Base-by-base conservation (phyloP, 2,797 vertebrate species). In the Molothrus aeneus region DNA sequence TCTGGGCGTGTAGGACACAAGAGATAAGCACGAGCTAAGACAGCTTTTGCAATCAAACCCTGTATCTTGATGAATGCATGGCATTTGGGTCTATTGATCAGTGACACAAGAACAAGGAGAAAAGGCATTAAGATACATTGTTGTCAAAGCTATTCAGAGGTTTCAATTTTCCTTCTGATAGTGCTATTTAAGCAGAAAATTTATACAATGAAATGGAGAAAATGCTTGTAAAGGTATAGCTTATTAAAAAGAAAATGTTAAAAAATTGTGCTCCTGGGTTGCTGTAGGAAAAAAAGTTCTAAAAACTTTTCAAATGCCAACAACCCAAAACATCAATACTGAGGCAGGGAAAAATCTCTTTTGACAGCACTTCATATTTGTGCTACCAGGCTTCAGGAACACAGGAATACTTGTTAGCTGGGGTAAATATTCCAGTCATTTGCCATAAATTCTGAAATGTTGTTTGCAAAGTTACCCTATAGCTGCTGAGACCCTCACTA, bases 61-160 rank as follows among this genome's bases (percentile, higher is more conserved):
- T 71, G 80, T 50, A 72, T 90, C 92, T 95, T 97, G 97, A 97
- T 97, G 96, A 97, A 98, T 98, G 94, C 83, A 24, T 98, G 98
- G 98, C 98, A 98, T 99, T 98, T 98, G 95, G 95, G 88, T 91
- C 59, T 97, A 98, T 98, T 98, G 98, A 99, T 99, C 98, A 98
- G 97, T 92, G 97, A 97, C 97, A 98, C 90, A 71, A 93, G 94
- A 97, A 96, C 96, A 96, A 96, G 96, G 86, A 92, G 96, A 97
- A 98, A 98, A 98, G 77, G 57, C 92, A 95, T 95, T 92, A 85
- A 98, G 98, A 98, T 98, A 97, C 97, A 98, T 97, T 97, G 96
- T 97, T 98, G 98, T 97, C 98, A 98, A 97, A 97, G 96, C 88
- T 90, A 51, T 84, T 95, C 63, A 91, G 73, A 87, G 65, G 74